Evolutionary conservation across 1,140 invertebrate species (phyloP), one percentile per base, ranked within the genome.

Genomic region (Rhizoglyphus robini): DNA sequence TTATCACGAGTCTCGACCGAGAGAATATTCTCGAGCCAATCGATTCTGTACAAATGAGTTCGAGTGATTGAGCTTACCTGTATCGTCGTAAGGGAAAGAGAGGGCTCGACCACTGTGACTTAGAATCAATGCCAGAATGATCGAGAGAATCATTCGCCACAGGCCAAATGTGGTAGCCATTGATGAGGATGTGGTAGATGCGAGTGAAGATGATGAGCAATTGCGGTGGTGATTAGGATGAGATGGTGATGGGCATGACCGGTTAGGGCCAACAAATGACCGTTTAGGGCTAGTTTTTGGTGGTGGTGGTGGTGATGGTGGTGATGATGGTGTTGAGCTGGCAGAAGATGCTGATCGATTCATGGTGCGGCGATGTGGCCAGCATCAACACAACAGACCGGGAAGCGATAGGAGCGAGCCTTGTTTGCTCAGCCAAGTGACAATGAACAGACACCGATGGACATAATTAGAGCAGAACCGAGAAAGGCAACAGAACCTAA

Each of bases 81-180:
- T 60, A 60, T 60, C 58, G 29, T 60, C 58, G 29, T 60, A 60
- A 20, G 58, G 58, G 18, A 60, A 60, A 1, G 58, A 60, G 29
- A 60, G 58, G 13, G 58, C 58, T 1, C 58, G 3, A 3, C 58
- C 58, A 4, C 58, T 32, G 29, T 60, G 58, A 27, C 58, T 60
- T 60, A 60, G 29, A 23, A 60, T 29, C 15, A 60, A 27, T 46
- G 58, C 58, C n/a, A 60, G 13, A 11, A 60, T 60, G 27, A 60
- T 29, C 23, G 58, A 29, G 8, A 60, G 15, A 23, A 29, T 60
- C 32, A 15, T n/a, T 29, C 58, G 58, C 27, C 29, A 60, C 11
- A 60, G 27, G 15, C 15, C 15, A 29, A 29, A 60, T 34, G 58
- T 30, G 8, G 27, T 60, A 4, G 5, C 25, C 25, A 59, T 59